These are phyloP conservation scores for Aphidius gifuensis DNA, from an alignment of 1,140 invertebrate species.

Conservation along the genomic window DNA sequence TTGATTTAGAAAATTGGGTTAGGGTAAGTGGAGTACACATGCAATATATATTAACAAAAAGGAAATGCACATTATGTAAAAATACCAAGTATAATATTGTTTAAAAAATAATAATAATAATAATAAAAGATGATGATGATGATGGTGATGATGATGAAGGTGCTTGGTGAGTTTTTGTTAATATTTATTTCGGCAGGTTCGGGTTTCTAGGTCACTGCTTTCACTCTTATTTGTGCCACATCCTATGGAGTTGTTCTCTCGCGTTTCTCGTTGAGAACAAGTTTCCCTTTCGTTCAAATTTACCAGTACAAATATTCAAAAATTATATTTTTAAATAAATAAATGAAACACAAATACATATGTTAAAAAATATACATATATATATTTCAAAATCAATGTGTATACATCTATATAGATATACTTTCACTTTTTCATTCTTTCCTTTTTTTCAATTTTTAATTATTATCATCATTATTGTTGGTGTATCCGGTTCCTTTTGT, in stretches of 20 bases:
- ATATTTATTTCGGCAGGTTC: slow-evolving; percentile 30
- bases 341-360: background rate
- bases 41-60: no score
- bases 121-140: no score
- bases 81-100: no score
- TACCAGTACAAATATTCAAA: slow-evolving; percentile 10
- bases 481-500: background rate
- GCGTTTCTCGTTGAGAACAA: slow-evolving; percentile 15
- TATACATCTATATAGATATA: background rate
- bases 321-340: slow-evolving; percentile 1
- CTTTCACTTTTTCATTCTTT: slow-evolving; percentile 4
- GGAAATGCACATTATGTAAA: no score
- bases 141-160: no score
- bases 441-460: background rate
- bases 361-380: no score
- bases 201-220: slow-evolving; percentile 42
- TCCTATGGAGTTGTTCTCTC: slow-evolving; percentile 21
- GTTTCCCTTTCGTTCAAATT: slow-evolving; percentile 24
- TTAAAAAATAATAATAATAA: no score
- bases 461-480: no score
- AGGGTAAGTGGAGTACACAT: no score
- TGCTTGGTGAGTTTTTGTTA: no score
- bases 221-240: slow-evolving; percentile 39
- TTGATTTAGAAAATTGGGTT: no score
- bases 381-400: no score